Evolutionary conservation across 2,888 invertebrate genomes (phyloP), one percentile per base, ranked within the genome.

Genomic region (Apodemia duryi): DNA sequence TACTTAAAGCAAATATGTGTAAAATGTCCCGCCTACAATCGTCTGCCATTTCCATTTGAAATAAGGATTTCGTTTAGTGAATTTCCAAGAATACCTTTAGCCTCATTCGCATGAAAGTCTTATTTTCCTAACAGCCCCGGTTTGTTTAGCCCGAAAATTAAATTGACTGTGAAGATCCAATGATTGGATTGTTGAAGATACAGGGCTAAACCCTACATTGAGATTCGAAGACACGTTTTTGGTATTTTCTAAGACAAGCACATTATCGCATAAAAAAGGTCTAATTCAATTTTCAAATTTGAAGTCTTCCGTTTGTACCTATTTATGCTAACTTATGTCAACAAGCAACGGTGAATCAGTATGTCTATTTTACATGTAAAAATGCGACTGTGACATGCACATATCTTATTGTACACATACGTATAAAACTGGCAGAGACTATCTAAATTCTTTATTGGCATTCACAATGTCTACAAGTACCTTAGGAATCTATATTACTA

Each of bases 151-250:
- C 29, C 6, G 57, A 28, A 57, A 57, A 57, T 57, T 29, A 57
- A 29, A 57, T 57, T 57, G 32, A 57, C 29, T 57, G 57, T 11
- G 57, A 32, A 57, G 13, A 57, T 57, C 57, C 57, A 57, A 57
- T 57, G 57, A 57, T 57, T 57, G 57, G 32, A 57, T 57, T 57
- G 32, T 29, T 57, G 57, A n/a, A 49, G 57, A 57, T 29, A 57
- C 57, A 13, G 57, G 57, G 32, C 13, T 57, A 57, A 57, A 57
- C 57, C 52, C 57, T 32, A 29, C 32, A 57, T 57, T 32, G 13
- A 10, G 32, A 57, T 57, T 57, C 29, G 57, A 32, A 29, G 11
- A 57, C 57, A 57, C 57, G 57, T 32, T 57, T 57, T 32, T 57
- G 57, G 57, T 57, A 11, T 57, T 32, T 57, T 13, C 46, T 49